Conservation (phyloP, 2,113 vertebrate species). For the Riparia riparia region DNA sequence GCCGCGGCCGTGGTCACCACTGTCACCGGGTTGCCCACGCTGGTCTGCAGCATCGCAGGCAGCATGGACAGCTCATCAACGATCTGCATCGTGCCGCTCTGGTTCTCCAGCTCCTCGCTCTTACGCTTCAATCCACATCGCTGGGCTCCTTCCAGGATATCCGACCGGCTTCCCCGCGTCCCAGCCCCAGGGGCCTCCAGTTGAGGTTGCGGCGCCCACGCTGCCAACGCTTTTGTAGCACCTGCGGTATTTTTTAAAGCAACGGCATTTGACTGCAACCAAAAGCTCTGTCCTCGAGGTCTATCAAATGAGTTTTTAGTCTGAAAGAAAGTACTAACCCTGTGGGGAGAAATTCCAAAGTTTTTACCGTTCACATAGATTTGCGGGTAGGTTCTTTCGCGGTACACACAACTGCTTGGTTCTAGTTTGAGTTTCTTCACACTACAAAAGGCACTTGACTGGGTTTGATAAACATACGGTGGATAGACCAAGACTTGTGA, state of each 20-base stretch:
- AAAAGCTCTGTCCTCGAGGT: slow-evolving; percentile 84
- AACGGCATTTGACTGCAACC: slow-evolving; percentile 86
- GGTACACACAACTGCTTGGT: slow-evolving; percentile 96
- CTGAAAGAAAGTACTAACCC: slow-evolving; percentile 87
- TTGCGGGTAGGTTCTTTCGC: slow-evolving; percentile 90
- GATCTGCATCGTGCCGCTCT: slow-evolving; percentile 94
- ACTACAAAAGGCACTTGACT: slow-evolving; percentile 99
- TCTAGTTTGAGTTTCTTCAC: slow-evolving; percentile 99
- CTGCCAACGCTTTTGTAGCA: slow-evolving; percentile 83
- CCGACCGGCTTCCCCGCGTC: slow-evolving; percentile 78
- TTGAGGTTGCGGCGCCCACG: slow-evolving; percentile 69
- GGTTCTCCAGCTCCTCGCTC: slow-evolving; percentile 93
- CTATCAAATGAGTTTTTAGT: slow-evolving; percentile 84
- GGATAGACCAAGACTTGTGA: slow-evolving; percentile 99
- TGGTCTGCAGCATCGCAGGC: slow-evolving; percentile 97
- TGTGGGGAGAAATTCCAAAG: slow-evolving; percentile 88
- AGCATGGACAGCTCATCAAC: slow-evolving; percentile 96
- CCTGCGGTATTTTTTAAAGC: slow-evolving; percentile 85
- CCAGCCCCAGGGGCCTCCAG: slow-evolving; percentile 67
- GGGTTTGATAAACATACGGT: slow-evolving; percentile 99
- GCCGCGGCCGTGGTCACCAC: slow-evolving; percentile 80
- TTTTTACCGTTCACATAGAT: slow-evolving; percentile 94
- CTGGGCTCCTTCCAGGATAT: slow-evolving; percentile 87
- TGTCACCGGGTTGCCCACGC: slow-evolving; percentile 86
- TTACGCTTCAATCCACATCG: slow-evolving; percentile 99